Evolutionary conservation across 2,113 vertebrate species (phyloP).

Genomic region (Phrynocephalus versicolor): DNA sequence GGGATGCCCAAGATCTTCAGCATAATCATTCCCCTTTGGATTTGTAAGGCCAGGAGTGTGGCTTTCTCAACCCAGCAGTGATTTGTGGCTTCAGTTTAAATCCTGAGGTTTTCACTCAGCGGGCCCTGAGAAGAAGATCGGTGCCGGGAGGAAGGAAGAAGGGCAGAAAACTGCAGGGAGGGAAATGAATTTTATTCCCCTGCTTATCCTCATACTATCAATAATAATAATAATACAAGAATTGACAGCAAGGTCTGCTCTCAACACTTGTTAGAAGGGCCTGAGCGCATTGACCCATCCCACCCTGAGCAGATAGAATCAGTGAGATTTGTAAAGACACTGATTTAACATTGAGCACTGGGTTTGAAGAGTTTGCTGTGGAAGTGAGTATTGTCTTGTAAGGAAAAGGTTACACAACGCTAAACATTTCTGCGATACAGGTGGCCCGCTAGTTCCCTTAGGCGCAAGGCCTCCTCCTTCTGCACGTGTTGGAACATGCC

Average conservation of each 20-base stretch:
- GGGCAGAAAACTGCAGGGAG: neutral
- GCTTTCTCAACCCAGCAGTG: conserved; percentile 34
- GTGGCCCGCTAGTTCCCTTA: too few species aligned
- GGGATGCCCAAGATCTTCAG: neutral
- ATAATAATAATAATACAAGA: conserved; percentile 16
- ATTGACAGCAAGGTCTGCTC: conserved; percentile 40
- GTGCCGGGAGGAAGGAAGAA: neutral
- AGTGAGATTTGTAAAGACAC: too few species aligned
- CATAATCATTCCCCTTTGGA: neutral
- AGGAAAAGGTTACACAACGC: too few species aligned
- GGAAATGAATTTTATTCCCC: conserved; percentile 5
- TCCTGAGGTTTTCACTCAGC: conserved; percentile 19
- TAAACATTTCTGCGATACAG: too few species aligned
- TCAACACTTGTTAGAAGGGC: conserved; percentile 30
- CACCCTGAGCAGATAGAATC: too few species aligned
- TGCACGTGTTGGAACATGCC: too few species aligned
- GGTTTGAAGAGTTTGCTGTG: too few species aligned
- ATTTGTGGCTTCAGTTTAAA: conserved; percentile 30
- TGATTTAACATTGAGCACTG: too few species aligned
- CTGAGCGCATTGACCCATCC: too few species aligned
- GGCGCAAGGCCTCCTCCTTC: too few species aligned
- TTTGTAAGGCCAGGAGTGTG: conserved; percentile 20
- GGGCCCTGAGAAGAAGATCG: neutral
- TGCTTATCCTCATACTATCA: conserved; percentile 34
- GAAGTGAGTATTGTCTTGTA: too few species aligned